Percentiles rank a stretch among this genome's conserved stretches.
Conservation (phyloP, 2,888 invertebrate species). For the Frankliniella intonsa region DNA sequence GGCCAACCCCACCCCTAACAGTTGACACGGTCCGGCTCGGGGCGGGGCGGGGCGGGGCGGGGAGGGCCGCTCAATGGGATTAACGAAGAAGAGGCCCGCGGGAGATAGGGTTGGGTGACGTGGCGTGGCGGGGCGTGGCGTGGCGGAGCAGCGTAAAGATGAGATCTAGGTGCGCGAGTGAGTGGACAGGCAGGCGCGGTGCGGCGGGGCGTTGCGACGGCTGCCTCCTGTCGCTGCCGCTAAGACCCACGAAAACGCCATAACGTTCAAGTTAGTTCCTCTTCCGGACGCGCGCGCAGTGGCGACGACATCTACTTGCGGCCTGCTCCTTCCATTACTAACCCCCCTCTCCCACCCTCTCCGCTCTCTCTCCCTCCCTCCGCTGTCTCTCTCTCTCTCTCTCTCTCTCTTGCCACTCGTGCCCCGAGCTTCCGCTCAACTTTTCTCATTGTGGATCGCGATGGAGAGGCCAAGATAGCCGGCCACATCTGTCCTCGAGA, state of each 20-base stretch:
- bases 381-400: too few species aligned
- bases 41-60: neutral
- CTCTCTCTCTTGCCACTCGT: too few species aligned
- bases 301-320: too few species aligned
- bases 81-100: neutral
- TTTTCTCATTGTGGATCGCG: slow-evolving; percentile 12
- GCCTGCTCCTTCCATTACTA: too few species aligned
- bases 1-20: neutral
- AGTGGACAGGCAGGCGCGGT: too few species aligned
- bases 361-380: too few species aligned
- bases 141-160: neutral
- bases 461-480: neutral
- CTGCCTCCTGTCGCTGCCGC: neutral
- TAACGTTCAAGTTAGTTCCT: too few species aligned
- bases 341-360: too few species aligned
- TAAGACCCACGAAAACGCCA: too few species aligned
- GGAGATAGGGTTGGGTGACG: neutral
- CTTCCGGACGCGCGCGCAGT: too few species aligned
- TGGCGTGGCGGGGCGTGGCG: neutral
- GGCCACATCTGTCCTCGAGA: neutral
- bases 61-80: neutral
- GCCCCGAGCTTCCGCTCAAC: neutral
- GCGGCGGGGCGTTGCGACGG: neutral
- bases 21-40: neutral
- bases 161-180: too few species aligned